Base-by-base conservation (phyloP, 2,797 vertebrate species). In the Chelon auratus region DNA sequence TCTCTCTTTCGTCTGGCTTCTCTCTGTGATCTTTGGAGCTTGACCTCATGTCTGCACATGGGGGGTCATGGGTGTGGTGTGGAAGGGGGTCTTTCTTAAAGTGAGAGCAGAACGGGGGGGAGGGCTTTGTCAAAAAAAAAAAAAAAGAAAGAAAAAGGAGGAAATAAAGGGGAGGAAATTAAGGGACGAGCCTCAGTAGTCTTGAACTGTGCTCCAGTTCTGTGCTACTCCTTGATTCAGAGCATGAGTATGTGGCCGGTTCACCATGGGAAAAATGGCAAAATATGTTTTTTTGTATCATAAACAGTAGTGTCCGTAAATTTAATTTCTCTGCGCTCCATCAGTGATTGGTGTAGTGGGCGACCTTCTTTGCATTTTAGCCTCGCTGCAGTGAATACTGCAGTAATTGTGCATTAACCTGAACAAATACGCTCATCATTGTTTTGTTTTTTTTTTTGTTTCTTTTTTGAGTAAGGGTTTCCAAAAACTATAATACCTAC, bases 11-110 rank as follows among this genome's bases (percentile, higher is more conserved):
- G 85, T 91, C 86, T 92, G 92, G 90, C 80, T 85, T 85, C 90
- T 94, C 77, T 87, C 91, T 95, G 91, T 95, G 94, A 95, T 95
- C 94, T 94, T 88, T 95, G 93, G 92, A 94, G 93, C 94, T 92
- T 94, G 93, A 93, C 93, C 91, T 90, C 87, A 89, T 91, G 91
- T 93, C 92, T 93, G 91, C 90, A 93, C 88, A 91, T 89, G 85
- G 90, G 92, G 93, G 91, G 89, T 92, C 86, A 91, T 81, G 86
- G 88, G 86, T 90, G 89, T 89, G 88, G 88, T 77, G 80, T 74
- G 68, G 85, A 86, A 83, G 73, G 82, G 83, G 73, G 30, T 33
- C 30, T 88, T 86, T 88, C 83, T 88, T 86, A 87, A 82, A 86
- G 77, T 78, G 64, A 78, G 72, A 60, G 75, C 22, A 22, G 62